Conservation (phyloP, 2,797 vertebrate genomes). For the Hypotaenidia okinawae region DNA sequence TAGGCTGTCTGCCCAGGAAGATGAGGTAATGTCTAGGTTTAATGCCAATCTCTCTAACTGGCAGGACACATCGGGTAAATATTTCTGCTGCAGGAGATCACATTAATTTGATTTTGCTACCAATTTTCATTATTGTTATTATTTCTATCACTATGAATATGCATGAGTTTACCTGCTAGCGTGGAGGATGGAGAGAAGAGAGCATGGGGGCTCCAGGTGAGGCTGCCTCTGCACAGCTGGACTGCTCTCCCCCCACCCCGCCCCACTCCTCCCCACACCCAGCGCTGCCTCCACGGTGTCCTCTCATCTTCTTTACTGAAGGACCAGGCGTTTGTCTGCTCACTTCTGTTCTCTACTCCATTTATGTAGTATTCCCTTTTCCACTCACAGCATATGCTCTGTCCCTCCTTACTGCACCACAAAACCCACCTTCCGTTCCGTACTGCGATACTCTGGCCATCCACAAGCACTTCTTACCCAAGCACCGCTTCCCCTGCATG, state of each 20-base stretch:
- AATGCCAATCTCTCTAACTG: slow-evolving; percentile 95
- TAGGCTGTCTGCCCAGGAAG: slow-evolving; percentile 95
- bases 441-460: neutral
- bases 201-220: slow-evolving; percentile 7
- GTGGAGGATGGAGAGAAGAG: slow-evolving; percentile 14
- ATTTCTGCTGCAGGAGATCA: slow-evolving; percentile 79
- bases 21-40: slow-evolving; percentile 99
- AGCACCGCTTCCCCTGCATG: neutral
- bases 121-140: slow-evolving; percentile 73
- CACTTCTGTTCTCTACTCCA: neutral
- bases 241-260: neutral
- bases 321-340: neutral
- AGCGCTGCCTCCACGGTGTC: neutral
- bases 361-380: neutral
- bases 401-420: neutral
- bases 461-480: neutral
- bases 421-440: neutral
- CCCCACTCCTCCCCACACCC: neutral
- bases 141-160: slow-evolving; percentile 72
- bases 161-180: slow-evolving; percentile 61
- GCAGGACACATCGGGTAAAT: slow-evolving; percentile 84
- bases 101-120: slow-evolving; percentile 75
- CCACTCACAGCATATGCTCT: neutral
- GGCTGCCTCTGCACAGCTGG: neutral
- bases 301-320: neutral